Evolutionary conservation across 2,113 vertebrate genomes (phyloP).

Genomic region (Dipodomys stephensi): DNA sequence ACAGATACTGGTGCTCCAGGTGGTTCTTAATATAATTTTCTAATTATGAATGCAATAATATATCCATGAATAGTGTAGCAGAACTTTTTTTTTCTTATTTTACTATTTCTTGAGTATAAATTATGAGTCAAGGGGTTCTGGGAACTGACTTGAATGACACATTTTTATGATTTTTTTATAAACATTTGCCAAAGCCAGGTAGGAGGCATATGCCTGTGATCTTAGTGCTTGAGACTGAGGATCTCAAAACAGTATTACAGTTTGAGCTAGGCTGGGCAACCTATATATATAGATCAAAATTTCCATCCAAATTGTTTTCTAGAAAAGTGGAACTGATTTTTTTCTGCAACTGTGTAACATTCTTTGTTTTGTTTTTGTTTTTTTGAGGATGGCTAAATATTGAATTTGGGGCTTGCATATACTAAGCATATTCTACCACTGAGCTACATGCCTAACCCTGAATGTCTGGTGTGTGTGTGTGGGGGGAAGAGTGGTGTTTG

Average conservation of each 20-base stretch:
- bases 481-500: too few relatives aligned
- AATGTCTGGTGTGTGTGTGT: neutral
- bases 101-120: slow-evolving; percentile 15
- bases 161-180: slow-evolving; percentile 16
- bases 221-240: too few relatives aligned
- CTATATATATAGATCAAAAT: too few relatives aligned
- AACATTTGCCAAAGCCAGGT: neutral
- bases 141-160: slow-evolving; percentile 6
- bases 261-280: too few relatives aligned
- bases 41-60: slow-evolving; percentile 38
- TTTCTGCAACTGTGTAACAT: neutral
- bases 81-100: slow-evolving; percentile 20
- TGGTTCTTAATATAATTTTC: neutral
- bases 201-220: too few relatives aligned
- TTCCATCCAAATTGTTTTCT: slow-evolving; percentile 9
- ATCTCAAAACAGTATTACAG: too few relatives aligned
- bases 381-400: neutral
- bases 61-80: slow-evolving; percentile 28
- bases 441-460: neutral
- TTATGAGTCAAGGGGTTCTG: slow-evolving; percentile 22
- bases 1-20: neutral
- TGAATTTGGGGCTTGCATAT: neutral
- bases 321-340: neutral
- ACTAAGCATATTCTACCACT: neutral
- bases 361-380: neutral